Percentiles rank a stretch among this genome's conserved stretches.
Conservation (phyloP, 1,140 invertebrate genomes). For the Eumeta japonica region DNA sequence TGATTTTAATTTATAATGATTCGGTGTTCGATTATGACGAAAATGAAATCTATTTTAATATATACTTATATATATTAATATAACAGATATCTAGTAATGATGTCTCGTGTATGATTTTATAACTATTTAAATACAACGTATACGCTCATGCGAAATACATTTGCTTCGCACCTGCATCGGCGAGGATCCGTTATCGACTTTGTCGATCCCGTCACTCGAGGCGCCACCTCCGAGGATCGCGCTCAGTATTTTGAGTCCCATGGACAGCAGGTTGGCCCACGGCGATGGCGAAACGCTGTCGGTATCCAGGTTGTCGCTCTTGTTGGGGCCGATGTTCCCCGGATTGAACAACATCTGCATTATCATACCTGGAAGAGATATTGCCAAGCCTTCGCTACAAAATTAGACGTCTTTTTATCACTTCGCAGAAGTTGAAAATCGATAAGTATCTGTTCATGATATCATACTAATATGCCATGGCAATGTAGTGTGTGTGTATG, state of each 20-base stretch:
- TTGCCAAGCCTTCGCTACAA: background rate
- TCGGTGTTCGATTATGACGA: no score
- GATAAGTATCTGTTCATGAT: no score
- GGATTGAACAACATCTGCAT: conserved; percentile 83
- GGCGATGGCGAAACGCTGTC: conserved; percentile 70
- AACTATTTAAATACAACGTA: no score
- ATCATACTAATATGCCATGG: no score
- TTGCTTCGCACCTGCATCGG: conserved; percentile 80
- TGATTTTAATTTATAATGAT: no score
- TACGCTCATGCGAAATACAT: no score
- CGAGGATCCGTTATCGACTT: conserved; percentile 78
- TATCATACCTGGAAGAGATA: conserved; percentile 60
- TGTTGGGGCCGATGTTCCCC: conserved; percentile 68
- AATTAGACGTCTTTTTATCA: no score
- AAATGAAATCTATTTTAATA: no score
- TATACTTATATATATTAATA: no score
- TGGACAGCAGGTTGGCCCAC: conserved; percentile 81
- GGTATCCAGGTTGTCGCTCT: conserved; percentile 73
- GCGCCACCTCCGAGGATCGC: conserved; percentile 75
- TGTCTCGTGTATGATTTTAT: no score
- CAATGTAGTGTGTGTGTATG: background rate
- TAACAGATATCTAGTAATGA: no score
- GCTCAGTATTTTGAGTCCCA: conserved; percentile 77
- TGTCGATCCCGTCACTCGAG: conserved; percentile 79
- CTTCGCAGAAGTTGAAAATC: no score